Conservation (phyloP, 37 sponge, comb jelly and placozoan genomes). For the Sycon ciliatum region DNA sequence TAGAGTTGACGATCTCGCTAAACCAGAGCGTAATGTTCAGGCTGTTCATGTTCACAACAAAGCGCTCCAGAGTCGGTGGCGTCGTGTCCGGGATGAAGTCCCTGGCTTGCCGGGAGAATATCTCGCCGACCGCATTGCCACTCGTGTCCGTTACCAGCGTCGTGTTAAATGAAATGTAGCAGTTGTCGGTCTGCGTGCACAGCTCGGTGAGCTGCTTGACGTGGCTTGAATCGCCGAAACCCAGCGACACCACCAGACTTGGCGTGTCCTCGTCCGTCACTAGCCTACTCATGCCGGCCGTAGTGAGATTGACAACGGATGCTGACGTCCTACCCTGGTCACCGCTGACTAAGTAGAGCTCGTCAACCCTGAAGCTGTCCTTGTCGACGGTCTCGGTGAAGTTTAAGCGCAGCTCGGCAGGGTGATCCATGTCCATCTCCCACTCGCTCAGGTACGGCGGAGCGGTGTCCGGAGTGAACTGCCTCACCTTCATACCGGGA, state of each 20-base stretch:
- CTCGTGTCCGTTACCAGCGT: slow-evolving; percentile 9
- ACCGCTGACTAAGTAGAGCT: too few relatives aligned
- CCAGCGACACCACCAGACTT: too few relatives aligned
- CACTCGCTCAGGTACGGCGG: slow-evolving; percentile 48
- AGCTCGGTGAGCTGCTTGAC: slow-evolving; percentile 22
- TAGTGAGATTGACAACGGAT: too few relatives aligned
- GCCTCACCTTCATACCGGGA: slow-evolving; percentile 54
- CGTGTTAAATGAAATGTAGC: slow-evolving; percentile 11
- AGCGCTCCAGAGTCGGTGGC: slow-evolving; percentile 11
- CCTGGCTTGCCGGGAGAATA: slow-evolving; percentile 21
- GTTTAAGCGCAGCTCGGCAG: slow-evolving; percentile 49
- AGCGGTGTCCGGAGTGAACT: slow-evolving; percentile 41
- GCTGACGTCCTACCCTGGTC: too few relatives aligned
- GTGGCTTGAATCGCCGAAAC: slow-evolving; percentile 12
- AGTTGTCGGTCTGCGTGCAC: neutral
- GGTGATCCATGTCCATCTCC: slow-evolving; percentile 56
- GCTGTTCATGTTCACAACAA: slow-evolving; percentile 15
- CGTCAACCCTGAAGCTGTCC: too few relatives aligned
- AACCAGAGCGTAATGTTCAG: slow-evolving; percentile 14
- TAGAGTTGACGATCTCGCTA: slow-evolving; percentile 21
- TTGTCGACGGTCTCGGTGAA: slow-evolving; percentile 75
- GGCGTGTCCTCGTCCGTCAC: too few relatives aligned
- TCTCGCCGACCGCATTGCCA: slow-evolving; percentile 23
- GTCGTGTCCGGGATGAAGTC: slow-evolving; percentile 8
- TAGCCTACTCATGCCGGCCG: too few relatives aligned